A percentile compares a stretch with the other conserved stretches of the same genome.
These are phyloP conservation scores for Pollenia labialis DNA, from an alignment of 2,888 invertebrate species.

Conservation along the genomic window DNA sequence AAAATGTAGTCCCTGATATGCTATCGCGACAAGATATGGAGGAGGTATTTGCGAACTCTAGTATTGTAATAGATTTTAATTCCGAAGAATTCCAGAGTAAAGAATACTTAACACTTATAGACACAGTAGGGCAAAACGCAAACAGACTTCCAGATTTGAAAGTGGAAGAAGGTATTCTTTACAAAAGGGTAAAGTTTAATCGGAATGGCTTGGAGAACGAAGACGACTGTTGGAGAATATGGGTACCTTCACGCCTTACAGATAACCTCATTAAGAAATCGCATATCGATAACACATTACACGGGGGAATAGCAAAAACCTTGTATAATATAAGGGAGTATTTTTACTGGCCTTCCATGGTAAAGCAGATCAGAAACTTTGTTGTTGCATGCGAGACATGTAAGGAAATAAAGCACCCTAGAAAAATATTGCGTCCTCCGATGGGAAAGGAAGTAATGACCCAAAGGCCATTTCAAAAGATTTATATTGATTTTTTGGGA, in stretches of 20 bases:
- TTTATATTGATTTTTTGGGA: background rate
- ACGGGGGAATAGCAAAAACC: conserved; percentile 12
- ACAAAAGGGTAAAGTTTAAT: background rate
- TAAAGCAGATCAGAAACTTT: background rate
- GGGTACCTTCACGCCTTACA: background rate
- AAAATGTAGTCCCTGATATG: background rate
- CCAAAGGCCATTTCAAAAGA: background rate
- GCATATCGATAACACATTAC: background rate
- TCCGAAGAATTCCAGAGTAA: background rate
- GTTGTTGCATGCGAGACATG: background rate
- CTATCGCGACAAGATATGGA: background rate
- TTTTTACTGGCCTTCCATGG: background rate
- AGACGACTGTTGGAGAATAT: conserved; percentile 1
- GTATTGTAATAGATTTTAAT: background rate
- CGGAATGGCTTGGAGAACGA: background rate
- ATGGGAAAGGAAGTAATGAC: background rate
- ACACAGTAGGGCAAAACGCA: background rate
- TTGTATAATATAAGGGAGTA: conserved; percentile 11
- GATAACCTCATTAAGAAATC: background rate
- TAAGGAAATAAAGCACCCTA: background rate
- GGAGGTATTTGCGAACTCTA: background rate
- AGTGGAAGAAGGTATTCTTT: background rate
- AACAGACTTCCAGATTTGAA: background rate
- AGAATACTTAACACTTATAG: background rate
- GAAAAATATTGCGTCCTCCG: background rate